Evolutionary conservation across 2,797 vertebrate genomes (phyloP).

Genomic region (Falco peregrinus): DNA sequence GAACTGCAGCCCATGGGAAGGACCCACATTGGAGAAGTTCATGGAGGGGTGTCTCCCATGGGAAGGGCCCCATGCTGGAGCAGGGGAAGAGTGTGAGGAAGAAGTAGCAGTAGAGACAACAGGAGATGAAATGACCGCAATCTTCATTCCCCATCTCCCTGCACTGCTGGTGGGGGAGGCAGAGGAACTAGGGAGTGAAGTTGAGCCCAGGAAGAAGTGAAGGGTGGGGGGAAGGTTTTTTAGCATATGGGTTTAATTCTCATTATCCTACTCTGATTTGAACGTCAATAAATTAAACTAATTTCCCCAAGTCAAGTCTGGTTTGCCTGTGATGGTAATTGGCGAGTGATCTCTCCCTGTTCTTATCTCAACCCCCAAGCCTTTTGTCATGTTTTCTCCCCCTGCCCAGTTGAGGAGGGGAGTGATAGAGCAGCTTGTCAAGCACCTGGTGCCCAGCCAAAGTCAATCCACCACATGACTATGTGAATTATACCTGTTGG

Average conservation of each 20-base stretch:
- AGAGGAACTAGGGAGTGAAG: background rate
- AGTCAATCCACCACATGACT: background rate
- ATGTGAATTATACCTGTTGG: background rate
- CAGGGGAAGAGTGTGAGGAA: background rate
- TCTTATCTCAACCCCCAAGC: too few species aligned
- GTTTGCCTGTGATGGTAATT: fast-evolving
- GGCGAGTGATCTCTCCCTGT: too few species aligned
- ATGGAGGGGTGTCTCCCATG: background rate
- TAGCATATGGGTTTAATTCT: background rate
- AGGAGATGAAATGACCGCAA: background rate
- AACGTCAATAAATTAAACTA: too few species aligned
- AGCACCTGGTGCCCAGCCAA: too few species aligned
- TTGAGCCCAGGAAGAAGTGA: fast-evolving
- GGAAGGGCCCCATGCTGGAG: background rate
- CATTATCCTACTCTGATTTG: background rate
- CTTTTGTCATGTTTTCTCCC: too few species aligned
- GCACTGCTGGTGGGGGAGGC: background rate
- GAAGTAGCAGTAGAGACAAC: background rate
- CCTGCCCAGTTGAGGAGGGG: too few species aligned
- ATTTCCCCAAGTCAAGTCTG: background rate
- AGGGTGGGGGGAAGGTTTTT: background rate
- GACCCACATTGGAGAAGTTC: fast-evolving
- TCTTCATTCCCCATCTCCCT: background rate
- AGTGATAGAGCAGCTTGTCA: too few species aligned
- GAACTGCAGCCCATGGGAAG: background rate